Base-by-base conservation (phyloP, 2,888 invertebrate genomes). In the Gnatocerus cornutus region DNA sequence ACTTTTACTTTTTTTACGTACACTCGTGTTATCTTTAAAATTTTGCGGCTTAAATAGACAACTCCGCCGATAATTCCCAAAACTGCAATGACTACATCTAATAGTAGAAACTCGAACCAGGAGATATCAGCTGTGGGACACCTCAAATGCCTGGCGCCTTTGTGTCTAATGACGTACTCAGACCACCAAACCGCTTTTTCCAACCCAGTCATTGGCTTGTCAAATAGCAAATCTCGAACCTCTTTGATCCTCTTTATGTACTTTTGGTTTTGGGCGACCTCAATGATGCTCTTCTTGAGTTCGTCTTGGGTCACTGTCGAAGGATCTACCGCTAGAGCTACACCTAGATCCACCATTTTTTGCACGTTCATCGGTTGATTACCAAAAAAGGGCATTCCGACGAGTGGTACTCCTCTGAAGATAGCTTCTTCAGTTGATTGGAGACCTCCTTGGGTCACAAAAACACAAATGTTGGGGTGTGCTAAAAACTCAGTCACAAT, bases 131-230 rank as follows among this genome's bases (percentile, higher is more conserved):
- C 83, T 1, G 81, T 81, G 10, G 86, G 80, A 0, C 87, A 84
- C 0, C 85, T 84, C 8, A 88, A 81, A 72, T 86, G 85, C 4
- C 80, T 80, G 0, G 87, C 86, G 0, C 87, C 87, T 14, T 83
- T 76, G 62, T 80, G 74, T 27, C 80, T 21, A 27, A 71, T 21
- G 3, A 71, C 64, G 29, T 68, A 71, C 16, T 71, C 71, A 9
- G 55, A 63, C 81, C 81, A 81, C 79, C 79, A 81, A 3, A 80
- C 62, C 1, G 77, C 80, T 58, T 73, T 75, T 12, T 80, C 77
- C 13, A 43, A 14, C 4, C 77, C 72, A 3, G 21, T 21, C 21
- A 21, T 21, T 21, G 21, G 21, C 21, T 85, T 82, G 64, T 46
- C 46, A 3, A 9, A 16, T 9, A 46, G 8, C 7, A 46, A 1